Base-by-base conservation (phyloP, 2,797 vertebrate genomes). In the Schizothorax lantsangensis region DNA sequence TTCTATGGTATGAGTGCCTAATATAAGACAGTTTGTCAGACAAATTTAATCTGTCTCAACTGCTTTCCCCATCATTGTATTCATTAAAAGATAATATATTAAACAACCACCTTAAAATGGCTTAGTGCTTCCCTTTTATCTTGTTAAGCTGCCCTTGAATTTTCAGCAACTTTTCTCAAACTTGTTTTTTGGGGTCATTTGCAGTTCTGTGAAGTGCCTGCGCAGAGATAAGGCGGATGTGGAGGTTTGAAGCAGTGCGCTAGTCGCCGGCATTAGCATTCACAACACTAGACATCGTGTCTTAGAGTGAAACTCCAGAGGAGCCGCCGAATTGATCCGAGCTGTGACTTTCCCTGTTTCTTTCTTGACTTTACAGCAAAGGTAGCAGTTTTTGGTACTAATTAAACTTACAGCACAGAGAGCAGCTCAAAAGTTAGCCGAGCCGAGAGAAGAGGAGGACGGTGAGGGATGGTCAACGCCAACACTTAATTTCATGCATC, bases 401-500 rank as follows among this genome's bases (percentile, higher is more conserved):
- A 91, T 90, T 90, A 89, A 90, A 89, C 83, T 82, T 62, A 71
- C 77, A 43, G 83, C 40, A 54, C 62, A 71, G 66, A 62, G 79
- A 71, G 43, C 12, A 43, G 38, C 68, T 62, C 64, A 74, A 54
- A 64, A 69, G 84, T 79, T 83, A 80, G 80, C 43, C 6, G 59
- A 38, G 71, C 36, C 4, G 12, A 43, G 45, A 47, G 4, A 64
- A 84, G 82, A n/a, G 38, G 68, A 74, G 79, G 62, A 85, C n/a
- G 9, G 54, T 68, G 73, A 75, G 64, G 68, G 52, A 57, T 69
- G 87, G 74, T 57, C 79, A 85, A 82, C 47, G 79, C 30, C 69
- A 88, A 79, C 83, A 49, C 88, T 88, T 90, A 81, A 91, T 91
- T 91, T 91, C 89, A 90, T 89, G 89, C 88, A 88, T 86, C 84